Base-by-base conservation (phyloP, 1,140 invertebrate genomes). In the Sinonovacula constricta region DNA sequence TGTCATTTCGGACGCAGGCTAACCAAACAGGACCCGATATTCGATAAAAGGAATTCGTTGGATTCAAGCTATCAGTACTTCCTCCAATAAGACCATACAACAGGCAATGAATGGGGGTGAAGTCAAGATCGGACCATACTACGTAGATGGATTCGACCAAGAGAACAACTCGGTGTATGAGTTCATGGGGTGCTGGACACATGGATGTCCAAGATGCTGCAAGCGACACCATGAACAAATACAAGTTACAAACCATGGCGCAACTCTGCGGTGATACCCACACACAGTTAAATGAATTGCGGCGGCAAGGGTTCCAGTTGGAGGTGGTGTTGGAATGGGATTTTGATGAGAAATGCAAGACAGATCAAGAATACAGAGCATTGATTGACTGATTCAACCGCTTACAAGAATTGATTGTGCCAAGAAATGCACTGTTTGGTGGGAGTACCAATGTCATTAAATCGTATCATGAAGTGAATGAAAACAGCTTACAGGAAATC, bases 71-170 rank as follows among this genome's bases (percentile, higher is more conserved):
- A 12, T n/a, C 1, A 45, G 22, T 28, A 28, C 10, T 4, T 2
- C 28, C 2, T 7, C 2, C n/a, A 14, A 3, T 26, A 14, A 28
- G 1, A 22, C 3, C n/a, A 67, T 67, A 3, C 26, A 26, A 3
- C 65, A 67, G 28, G 65, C 65, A 22, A 28, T 67, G 15, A 69
- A 69, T 26, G 66, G 66, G 24, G 34, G 66, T 3, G 66, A 69
- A 69, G 4, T 18, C 4, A 12, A 36, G 24, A 31, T 69, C 5
- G 67, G 67, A 34, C 51, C 30, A 1, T 36, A 56, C n/a, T 57
- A 3, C 36, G 67, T 69, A 22, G 67, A 69, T 26, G 49, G 67
- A 3, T 69, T 36, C 12, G 14, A 36, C n/a, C 2, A 31, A n/a
- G 53, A 33, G 22, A 56, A 1, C 3, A 69, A 69, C 51, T 34